Evolutionary conservation across 2,113 vertebrate species (phyloP).

Genomic region (Sprattus sprattus): DNA sequence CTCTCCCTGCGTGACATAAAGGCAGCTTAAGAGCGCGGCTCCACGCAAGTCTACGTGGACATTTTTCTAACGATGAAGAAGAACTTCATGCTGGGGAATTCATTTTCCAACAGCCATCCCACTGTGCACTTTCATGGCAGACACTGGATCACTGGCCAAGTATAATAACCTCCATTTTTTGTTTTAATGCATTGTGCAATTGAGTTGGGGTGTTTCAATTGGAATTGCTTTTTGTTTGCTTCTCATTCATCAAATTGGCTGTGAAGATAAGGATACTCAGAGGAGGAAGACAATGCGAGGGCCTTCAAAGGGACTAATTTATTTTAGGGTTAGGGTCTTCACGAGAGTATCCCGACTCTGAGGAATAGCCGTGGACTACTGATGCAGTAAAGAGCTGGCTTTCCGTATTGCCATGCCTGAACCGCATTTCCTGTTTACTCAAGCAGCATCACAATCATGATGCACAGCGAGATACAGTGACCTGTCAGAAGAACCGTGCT

Average conservation of each 20-base stretch:
- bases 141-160: conserved; percentile 6
- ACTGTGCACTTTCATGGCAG: not conserved
- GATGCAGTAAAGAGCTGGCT: conserved; percentile 12
- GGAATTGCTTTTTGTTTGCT: not conserved
- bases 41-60: not conserved
- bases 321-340: conserved; percentile 19
- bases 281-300: not conserved
- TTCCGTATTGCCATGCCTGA: not conserved
- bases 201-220: conserved; percentile 10
- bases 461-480: not conserved
- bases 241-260: conserved; percentile 18
- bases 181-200: not conserved
- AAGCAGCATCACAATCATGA: not conserved
- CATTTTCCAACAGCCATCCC: not conserved
- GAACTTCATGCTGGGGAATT: conserved; percentile 6
- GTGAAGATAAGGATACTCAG: not conserved
- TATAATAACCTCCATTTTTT: conserved; percentile 5
- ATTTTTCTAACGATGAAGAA: conserved; percentile 1
- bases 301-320: conserved; percentile 19
- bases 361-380: not conserved
- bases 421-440: not conserved
- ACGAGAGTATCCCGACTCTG: not conserved
- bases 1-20: conserved; percentile 27
- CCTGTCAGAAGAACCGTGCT: not conserved
- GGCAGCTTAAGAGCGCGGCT: conserved; percentile 2